These are phyloP conservation scores for Yponomeuta plumbellus DNA, from an alignment of 2,888 invertebrate species.

Conservation along the genomic window DNA sequence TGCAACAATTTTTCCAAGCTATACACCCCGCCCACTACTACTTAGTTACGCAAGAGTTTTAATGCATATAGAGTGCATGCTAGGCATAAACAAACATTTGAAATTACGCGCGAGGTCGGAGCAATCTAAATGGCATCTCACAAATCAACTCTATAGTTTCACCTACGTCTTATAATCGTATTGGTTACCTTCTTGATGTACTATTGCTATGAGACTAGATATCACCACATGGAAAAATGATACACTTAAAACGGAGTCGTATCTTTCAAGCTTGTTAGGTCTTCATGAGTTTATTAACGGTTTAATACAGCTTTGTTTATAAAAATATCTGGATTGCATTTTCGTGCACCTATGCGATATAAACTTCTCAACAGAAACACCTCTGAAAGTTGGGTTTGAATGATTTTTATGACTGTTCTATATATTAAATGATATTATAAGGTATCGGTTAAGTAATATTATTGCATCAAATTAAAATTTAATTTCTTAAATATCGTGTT, in stretches of 20 bases:
- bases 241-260: neutral
- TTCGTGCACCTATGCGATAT: no score
- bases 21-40: no score
- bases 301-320: neutral
- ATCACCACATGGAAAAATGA: neutral
- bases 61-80: neutral
- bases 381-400: no score
- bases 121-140: conserved; percentile 45
- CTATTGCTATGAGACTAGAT: neutral
- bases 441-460: no score
- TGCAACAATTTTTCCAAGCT: no score
- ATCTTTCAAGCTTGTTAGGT: neutral
- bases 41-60: no score
- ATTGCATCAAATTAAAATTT: no score
- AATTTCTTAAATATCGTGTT: no score
- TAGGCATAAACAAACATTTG: neutral
- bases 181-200: neutral
- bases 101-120: conserved; percentile 35
- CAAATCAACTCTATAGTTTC: conserved; percentile 23
- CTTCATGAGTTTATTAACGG: neutral
- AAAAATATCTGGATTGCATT: no score
- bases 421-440: no score
- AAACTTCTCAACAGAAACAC: no score
- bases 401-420: no score
- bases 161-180: neutral